phyloP scores from a whole-genome alignment of 2,888 invertebrate species.

The Hypercompe scribonia region DNA sequence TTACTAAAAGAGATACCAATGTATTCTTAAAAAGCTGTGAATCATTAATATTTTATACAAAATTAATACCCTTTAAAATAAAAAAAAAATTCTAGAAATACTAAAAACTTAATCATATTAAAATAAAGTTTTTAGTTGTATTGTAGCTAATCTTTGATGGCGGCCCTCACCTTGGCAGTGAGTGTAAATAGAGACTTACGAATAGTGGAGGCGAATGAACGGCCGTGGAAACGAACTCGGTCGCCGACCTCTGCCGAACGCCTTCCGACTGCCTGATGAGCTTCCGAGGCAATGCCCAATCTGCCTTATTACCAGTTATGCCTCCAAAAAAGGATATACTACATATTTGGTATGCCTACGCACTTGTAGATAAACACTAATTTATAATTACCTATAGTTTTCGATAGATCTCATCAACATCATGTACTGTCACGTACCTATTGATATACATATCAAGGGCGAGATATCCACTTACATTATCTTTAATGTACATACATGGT shows the following conservation, averaged over 20 bases:
- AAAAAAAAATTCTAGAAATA: slow-evolving; percentile 18
- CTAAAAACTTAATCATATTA: slow-evolving; percentile 19
- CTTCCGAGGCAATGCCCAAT: slow-evolving; percentile 62
- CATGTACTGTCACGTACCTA: not conserved
- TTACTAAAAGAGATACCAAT: slow-evolving; percentile 15
- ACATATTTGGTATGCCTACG: slow-evolving; percentile 4
- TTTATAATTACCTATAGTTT: not conserved
- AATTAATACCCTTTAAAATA: not conserved
- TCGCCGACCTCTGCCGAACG: slow-evolving; percentile 74
- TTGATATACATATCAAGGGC: not conserved
- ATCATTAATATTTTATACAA: not conserved
- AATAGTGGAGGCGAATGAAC: slow-evolving; percentile 73
- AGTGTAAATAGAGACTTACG: slow-evolving; percentile 63
- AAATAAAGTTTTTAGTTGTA: slow-evolving; percentile 20
- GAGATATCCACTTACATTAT: not conserved
- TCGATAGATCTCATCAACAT: not conserved
- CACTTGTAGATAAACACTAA: slow-evolving; percentile 4
- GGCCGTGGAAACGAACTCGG: slow-evolving; percentile 77
- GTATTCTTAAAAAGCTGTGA: slow-evolving; percentile 19
- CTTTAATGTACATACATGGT: too few species aligned
- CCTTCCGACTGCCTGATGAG: slow-evolving; percentile 72
- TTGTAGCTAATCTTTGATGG: slow-evolving; percentile 40
- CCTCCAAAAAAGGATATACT: slow-evolving; percentile 15
- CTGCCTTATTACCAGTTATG: slow-evolving; percentile 46
- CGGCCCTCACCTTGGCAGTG: slow-evolving; percentile 81